A percentile compares a stretch with the other conserved stretches of the same genome.
Evolutionary conservation across 2,113 vertebrate species (phyloP).

Genomic region (Falco punctatus): DNA sequence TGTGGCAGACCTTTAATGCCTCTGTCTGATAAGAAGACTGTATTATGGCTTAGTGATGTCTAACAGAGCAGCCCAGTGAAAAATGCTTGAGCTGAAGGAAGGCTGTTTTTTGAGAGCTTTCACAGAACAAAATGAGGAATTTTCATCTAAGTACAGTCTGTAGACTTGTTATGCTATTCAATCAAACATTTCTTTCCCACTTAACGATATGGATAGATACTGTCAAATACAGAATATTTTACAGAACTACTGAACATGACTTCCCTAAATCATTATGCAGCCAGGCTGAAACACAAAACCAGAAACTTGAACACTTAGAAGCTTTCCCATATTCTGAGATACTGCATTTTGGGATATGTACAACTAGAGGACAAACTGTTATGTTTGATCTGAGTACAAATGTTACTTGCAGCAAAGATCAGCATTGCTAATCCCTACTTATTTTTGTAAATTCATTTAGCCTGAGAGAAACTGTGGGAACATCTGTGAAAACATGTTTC

Average conservation of each 20-base stretch:
- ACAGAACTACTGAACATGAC: neutral
- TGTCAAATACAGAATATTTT: constrained; percentile 6
- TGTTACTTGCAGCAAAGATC: neutral
- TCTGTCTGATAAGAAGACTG: neutral
- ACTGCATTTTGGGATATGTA: neutral
- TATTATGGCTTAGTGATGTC: neutral
- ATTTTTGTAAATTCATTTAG: neutral
- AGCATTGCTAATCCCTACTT: neutral
- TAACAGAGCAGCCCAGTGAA: neutral
- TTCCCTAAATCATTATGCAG: neutral
- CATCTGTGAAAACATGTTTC: neutral
- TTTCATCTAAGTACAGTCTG: neutral
- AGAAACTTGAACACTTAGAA: neutral
- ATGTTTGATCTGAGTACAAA: neutral
- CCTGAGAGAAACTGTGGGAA: neutral
- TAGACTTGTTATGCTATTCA: neutral
- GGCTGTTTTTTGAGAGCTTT: neutral
- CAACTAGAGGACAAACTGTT: neutral
- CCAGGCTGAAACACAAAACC: neutral
- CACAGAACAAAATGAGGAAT: neutral
- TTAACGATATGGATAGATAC: neutral
- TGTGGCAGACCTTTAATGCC: neutral
- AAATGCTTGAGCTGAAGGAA: neutral
- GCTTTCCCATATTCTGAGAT: neutral
- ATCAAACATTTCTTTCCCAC: neutral